Percentiles rank a stretch among this genome's conserved stretches.
Evolutionary conservation across 2,888 invertebrate species (phyloP).

Genomic region (Malthinus seriepunctatus): DNA sequence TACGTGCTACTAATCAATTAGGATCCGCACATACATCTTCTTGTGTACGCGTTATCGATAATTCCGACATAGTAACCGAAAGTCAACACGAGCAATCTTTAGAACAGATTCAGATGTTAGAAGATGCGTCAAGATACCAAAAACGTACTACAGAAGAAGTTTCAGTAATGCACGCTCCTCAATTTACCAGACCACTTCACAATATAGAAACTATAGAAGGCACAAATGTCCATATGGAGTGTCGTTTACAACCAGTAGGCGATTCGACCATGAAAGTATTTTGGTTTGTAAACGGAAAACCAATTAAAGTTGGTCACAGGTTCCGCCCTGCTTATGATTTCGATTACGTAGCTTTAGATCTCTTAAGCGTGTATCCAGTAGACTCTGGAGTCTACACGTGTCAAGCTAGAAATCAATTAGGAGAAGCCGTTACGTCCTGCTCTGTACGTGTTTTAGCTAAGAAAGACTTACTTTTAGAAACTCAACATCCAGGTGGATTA

Average conservation of each 20-base stretch:
- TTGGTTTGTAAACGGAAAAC: constrained; percentile 95
- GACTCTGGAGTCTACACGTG: constrained; percentile 97
- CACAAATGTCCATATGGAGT: constrained; percentile 90
- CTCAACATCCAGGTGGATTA: constrained; percentile 87
- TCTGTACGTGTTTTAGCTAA: constrained; percentile 87
- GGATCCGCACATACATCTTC: constrained; percentile 92
- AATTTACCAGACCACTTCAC: constrained; percentile 84
- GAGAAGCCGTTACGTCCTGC: constrained; percentile 92
- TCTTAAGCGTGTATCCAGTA: constrained; percentile 94
- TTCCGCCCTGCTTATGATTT: constrained; percentile 97
- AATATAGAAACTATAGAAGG: constrained; percentile 90
- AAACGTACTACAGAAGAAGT: constrained; percentile 79
- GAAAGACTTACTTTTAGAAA: constrained; percentile 84
- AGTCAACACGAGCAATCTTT: constrained; percentile 91
- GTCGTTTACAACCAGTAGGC: constrained; percentile 86
- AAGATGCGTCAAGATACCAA: constrained; percentile 74
- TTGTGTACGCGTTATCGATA: constrained; percentile 82
- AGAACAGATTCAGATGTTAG: constrained; percentile 89
- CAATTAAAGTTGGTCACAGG: constrained; percentile 89
- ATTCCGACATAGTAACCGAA: constrained; percentile 82
- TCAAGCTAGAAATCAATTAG: constrained; percentile 90
- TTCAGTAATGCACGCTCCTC: constrained; percentile 82
- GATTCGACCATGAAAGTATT: constrained; percentile 92
- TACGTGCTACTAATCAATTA: constrained; percentile 88
- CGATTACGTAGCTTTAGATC: constrained; percentile 95